These are phyloP conservation scores for Aplysina aerophoba DNA, from an alignment of 37 sponge, comb jelly and placozoan genomes.

Conservation along the genomic window DNA sequence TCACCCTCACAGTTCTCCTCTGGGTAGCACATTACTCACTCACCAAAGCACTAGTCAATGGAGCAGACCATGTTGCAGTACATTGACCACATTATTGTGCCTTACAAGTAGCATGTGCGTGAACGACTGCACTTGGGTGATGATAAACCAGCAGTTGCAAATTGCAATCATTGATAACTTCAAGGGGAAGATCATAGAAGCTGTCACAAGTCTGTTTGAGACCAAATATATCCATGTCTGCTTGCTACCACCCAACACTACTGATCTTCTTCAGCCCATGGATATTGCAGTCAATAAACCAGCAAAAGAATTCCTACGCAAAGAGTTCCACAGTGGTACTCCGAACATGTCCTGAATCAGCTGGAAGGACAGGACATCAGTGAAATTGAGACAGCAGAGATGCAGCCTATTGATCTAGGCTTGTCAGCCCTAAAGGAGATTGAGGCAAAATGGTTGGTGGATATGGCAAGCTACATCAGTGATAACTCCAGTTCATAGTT, in stretches of 20 bases:
- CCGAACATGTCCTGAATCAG: slow-evolving; percentile 9
- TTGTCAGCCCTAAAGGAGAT: slow-evolving; percentile 22
- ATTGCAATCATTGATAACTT: slow-evolving; percentile 28
- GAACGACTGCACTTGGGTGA: neutral
- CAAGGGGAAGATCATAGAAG: slow-evolving; percentile 29
- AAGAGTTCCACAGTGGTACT: slow-evolving; percentile 34
- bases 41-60: slow-evolving; percentile 36
- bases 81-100: slow-evolving; percentile 28
- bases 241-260: slow-evolving; percentile 35
- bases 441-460: slow-evolving; percentile 24
- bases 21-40: slow-evolving; percentile 43
- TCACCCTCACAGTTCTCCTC: slow-evolving; percentile 35
- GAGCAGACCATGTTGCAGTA: slow-evolving; percentile 45
- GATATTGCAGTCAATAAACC: slow-evolving; percentile 43
- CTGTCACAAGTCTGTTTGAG: slow-evolving; percentile 10
- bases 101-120: neutral
- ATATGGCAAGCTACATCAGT: slow-evolving; percentile 8
- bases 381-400: neutral
- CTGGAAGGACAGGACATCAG: slow-evolving; percentile 16
- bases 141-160: slow-evolving; percentile 1
- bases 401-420: neutral
- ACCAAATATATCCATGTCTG: slow-evolving; percentile 21
- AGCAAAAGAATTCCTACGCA: slow-evolving; percentile 24
- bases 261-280: slow-evolving; percentile 44
- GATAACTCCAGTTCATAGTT: slow-evolving; percentile 16